Evolutionary conservation across 2,113 vertebrate genomes (phyloP).

Genomic region (Oryzias melastigma): DNA sequence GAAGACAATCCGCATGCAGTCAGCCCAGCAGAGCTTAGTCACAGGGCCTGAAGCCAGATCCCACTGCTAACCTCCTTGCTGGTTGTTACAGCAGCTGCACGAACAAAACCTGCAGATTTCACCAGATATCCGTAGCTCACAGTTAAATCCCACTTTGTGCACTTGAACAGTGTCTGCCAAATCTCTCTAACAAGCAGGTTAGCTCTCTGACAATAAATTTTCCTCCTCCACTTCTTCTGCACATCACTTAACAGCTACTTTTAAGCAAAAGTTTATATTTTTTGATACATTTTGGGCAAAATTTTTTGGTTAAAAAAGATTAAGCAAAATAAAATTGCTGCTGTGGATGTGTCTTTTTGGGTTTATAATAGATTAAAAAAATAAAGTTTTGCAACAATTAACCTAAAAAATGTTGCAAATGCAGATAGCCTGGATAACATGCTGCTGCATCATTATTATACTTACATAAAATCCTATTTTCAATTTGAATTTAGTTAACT

Average conservation of each 20-base stretch:
- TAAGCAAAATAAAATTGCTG: too few species aligned
- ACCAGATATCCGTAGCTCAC: background rate
- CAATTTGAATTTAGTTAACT: too few species aligned
- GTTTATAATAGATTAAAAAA: background rate
- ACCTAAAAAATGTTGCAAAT: slow-evolving; percentile 2
- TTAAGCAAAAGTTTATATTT: too few species aligned
- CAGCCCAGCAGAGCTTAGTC: slow-evolving; percentile 59
- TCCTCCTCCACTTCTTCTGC: too few species aligned
- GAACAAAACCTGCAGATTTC: slow-evolving; percentile 32
- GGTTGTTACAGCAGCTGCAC: slow-evolving; percentile 44
- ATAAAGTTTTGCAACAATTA: background rate
- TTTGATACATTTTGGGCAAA: too few species aligned
- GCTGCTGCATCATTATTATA: too few species aligned
- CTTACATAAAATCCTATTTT: too few species aligned
- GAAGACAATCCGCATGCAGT: slow-evolving; percentile 62
- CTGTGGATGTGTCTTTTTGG: too few species aligned
- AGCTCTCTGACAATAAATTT: slow-evolving; percentile 19
- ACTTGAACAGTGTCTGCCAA: background rate
- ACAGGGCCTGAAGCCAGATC: slow-evolving; percentile 62
- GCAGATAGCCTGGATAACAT: too few species aligned
- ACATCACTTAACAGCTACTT: too few species aligned
- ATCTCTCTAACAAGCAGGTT: slow-evolving; percentile 16
- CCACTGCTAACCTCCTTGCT: slow-evolving; percentile 33
- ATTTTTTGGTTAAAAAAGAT: too few species aligned
- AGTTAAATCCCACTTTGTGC: slow-evolving; percentile 20